These are phyloP conservation scores for Apotomis turbidana DNA, from an alignment of 2,888 invertebrate species.

Conservation along the genomic window DNA sequence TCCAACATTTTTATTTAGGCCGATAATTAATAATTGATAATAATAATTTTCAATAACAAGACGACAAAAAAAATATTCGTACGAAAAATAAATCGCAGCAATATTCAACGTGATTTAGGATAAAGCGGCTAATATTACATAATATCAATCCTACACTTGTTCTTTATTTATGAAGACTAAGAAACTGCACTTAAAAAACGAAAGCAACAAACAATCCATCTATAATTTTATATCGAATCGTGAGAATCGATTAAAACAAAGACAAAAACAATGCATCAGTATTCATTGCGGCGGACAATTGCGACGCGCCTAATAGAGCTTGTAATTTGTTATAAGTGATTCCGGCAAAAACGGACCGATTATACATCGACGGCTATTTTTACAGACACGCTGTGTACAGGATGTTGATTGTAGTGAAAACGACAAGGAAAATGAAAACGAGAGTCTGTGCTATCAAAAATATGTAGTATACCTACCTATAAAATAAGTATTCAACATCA, in stretches of 20 bases:
- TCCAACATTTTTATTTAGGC: no score
- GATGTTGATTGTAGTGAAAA: constrained; percentile 40
- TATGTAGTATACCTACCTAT: no score
- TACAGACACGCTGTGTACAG: constrained; percentile 51
- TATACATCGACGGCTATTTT: constrained; percentile 63
- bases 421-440: no score
- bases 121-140: no score
- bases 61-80: no score
- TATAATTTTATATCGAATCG: constrained; percentile 15
- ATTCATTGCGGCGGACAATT: constrained; percentile 49
- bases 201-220: constrained; percentile 4
- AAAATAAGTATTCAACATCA: no score
- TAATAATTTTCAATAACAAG: no score
- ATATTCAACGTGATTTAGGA: no score
- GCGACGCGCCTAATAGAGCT: constrained; percentile 48
- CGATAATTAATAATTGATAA: no score
- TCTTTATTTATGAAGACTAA: not conserved
- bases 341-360: constrained; percentile 59
- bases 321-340: constrained; percentile 62
- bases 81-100: no score
- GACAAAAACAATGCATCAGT: constrained; percentile 46
- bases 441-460: no score
- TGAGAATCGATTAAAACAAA: constrained; percentile 36
- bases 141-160: no score
- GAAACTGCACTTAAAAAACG: not conserved